These are phyloP conservation scores for Diachrysia chrysitis DNA, from an alignment of 2,888 invertebrate genomes.

Conservation along the genomic window DNA sequence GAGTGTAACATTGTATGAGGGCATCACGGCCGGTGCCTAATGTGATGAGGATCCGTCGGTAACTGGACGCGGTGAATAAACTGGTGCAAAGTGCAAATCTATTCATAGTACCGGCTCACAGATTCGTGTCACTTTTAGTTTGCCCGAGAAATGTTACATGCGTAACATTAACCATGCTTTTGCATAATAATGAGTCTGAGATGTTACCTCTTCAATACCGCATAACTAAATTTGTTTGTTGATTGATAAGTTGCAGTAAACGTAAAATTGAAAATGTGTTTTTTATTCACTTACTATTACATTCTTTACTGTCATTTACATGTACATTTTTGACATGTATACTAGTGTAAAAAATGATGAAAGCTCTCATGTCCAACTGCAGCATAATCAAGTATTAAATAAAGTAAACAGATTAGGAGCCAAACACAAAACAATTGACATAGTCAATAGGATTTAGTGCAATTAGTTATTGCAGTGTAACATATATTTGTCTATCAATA, in stretches of 20 bases:
- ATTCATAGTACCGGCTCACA: constrained; percentile 63
- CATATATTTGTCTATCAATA: constrained; percentile 58
- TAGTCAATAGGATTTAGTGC: constrained; percentile 37
- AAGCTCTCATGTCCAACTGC: background rate
- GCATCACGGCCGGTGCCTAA: constrained; percentile 10
- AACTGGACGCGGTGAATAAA: constrained; percentile 55
- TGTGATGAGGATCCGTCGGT: constrained; percentile 36
- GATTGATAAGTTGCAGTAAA: background rate
- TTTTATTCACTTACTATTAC: background rate
- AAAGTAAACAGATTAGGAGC: background rate
- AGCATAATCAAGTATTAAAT: background rate
- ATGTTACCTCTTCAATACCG: background rate
- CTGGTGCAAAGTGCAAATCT: constrained; percentile 71
- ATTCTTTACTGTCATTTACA: background rate
- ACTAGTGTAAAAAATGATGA: background rate
- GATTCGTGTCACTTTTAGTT: constrained; percentile 59
- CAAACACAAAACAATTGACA: constrained; percentile 20
- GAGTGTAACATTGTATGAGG: constrained; percentile 32
- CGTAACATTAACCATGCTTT: constrained; percentile 20
- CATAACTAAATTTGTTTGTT: background rate
- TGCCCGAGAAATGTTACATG: constrained; percentile 29
- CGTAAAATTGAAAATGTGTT: background rate
- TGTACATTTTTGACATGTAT: background rate
- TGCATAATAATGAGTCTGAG: constrained; percentile 15
- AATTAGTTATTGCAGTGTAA: constrained; percentile 52